Evolutionary conservation across 37 sponge, comb jelly and placozoan genomes (phyloP).

Genomic region (Ianthella basta): DNA sequence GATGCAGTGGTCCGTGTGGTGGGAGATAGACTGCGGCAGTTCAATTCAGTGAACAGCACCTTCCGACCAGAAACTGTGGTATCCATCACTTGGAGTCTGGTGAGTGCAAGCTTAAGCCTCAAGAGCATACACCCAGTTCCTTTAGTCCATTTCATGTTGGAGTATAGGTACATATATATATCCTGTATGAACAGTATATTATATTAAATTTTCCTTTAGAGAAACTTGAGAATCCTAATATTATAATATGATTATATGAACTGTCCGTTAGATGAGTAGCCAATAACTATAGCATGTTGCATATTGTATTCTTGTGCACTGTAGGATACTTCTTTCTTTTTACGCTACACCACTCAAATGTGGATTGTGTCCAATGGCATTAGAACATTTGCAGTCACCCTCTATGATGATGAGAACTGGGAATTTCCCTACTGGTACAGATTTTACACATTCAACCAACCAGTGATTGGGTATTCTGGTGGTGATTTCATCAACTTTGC

Average conservation of each 20-base stretch:
- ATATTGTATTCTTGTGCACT: background rate
- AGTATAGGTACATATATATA: no score
- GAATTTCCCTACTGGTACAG: conserved; percentile 16
- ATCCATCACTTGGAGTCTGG: background rate
- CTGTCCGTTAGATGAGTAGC: no score
- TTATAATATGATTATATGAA: no score
- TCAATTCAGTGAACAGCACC: background rate
- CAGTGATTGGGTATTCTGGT: conserved; percentile 57
- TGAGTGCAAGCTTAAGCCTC: no score
- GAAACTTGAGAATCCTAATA: no score
- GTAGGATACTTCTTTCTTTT: background rate
- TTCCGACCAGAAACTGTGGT: background rate
- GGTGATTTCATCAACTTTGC: conserved; percentile 37
- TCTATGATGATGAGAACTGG: conserved; percentile 20
- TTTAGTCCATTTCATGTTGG: no score
- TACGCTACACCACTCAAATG: conserved; percentile 6
- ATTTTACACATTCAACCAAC: background rate
- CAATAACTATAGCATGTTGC: no score
- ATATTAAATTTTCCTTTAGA: no score
- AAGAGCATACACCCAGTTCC: no score
- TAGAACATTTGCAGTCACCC: background rate
- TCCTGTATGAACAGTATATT: no score
- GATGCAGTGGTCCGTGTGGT: background rate
- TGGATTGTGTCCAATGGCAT: background rate
- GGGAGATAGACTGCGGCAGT: background rate